Evolutionary conservation across 2,797 vertebrate genomes (phyloP).

Genomic region (Anabas testudineus): DNA sequence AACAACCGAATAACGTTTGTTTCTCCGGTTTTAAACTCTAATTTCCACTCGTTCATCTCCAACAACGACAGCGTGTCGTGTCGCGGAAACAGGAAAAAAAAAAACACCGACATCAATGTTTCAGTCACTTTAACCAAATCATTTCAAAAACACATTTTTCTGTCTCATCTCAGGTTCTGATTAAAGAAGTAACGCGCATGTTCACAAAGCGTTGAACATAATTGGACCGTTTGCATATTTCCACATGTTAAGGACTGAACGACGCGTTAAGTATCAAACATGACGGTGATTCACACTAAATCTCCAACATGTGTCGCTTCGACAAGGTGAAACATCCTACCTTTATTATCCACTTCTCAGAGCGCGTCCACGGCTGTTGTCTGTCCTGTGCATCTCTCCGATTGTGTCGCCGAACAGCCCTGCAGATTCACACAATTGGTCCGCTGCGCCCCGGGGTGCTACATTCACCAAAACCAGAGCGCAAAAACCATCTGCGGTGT

Average conservation of each 20-base stretch:
- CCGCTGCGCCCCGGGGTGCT: constrained; percentile 74
- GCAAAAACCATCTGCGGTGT: constrained; percentile 51
- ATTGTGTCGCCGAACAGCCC: constrained; percentile 71
- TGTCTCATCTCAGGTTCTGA: constrained; percentile 52
- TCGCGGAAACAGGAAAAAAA: constrained; percentile 1
- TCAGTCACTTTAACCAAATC: constrained; percentile 8
- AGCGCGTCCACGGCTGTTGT: constrained; percentile 69
- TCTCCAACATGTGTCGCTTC: neutral
- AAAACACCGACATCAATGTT: constrained; percentile 9
- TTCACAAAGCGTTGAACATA: constrained; percentile 21
- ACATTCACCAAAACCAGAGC: constrained; percentile 67
- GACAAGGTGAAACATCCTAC: constrained; percentile 34
- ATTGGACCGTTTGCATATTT: constrained; percentile 34
- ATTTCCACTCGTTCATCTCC: neutral
- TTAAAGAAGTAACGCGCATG: constrained; percentile 37
- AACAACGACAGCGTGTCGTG: constrained; percentile 12
- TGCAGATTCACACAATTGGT: constrained; percentile 78
- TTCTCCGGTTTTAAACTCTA: neutral
- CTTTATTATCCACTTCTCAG: constrained; percentile 68
- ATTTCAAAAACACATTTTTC: neutral
- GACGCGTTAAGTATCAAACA: constrained; percentile 13
- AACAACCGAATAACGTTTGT: neutral
- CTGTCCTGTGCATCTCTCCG: constrained; percentile 76
- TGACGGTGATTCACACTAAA: constrained; percentile 1
- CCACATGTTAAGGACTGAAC: constrained; percentile 25